Base-by-base conservation (phyloP, 2,113 vertebrate genomes). In the Chlorocebus sabaeus region DNA sequence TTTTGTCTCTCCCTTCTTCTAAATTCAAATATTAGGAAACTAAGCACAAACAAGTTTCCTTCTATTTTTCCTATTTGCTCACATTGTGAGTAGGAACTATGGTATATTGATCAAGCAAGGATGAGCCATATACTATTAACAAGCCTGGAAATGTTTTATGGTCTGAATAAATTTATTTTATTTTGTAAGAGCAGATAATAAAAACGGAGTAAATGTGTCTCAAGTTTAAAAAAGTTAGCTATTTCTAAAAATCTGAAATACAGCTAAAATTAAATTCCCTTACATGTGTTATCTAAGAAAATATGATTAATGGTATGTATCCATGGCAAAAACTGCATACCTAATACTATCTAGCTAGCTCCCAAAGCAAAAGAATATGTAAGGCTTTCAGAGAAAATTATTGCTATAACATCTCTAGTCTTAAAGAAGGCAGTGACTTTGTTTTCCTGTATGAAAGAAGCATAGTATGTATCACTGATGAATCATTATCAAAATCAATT, bases 401-500 rank as follows among this genome's bases (percentile, higher is more conserved):
- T 16, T 75, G 25, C 40, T 81, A 72, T 32, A 82, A 48, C 86
- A 92, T 73, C 22, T 67, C 45, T 82, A 73, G n/a, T 68, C 25
- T 27, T 89, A 81, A 82, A 38, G 8, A 32, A 61, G 52, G 38
- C 38, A 87, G 82, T 18, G 40, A 14, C 6, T n/a, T 43, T 55
- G 23, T 22, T 11, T 75, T 83, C 48, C 45, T 89, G 14, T 30
- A 43, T 80, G 20, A 91, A 91, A 85, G 22, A 95, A 4, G 20
- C 9, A 43, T 38, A 89, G 67, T 59, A 82, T 22, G 32, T 20
- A 40, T 25, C 20, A 6, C 4, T 67, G 5, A 82, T 67, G 70
- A 93, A 7, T 35, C n/a, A 90, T 79, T 38, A 81, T 48, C 87
- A 93, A 91, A 88, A 88, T 75, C 38, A 64, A 75, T 80, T 95